Evolutionary conservation across 2,113 vertebrate genomes (phyloP).

Genomic region (Pluvianellus socialis): DNA sequence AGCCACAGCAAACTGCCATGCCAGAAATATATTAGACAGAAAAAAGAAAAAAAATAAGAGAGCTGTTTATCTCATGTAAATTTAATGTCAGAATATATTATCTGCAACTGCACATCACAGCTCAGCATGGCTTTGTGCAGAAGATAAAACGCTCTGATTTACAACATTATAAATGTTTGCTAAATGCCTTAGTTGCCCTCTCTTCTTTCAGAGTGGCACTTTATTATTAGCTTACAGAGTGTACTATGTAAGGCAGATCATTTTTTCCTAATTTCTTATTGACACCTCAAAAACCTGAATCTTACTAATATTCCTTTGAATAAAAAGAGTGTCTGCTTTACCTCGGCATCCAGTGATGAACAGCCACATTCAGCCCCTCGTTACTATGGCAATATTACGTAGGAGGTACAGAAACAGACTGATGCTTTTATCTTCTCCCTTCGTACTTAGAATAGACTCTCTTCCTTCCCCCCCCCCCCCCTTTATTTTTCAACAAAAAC

Average conservation of each 20-base stretch:
- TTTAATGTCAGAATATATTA: slow-evolving; percentile 42
- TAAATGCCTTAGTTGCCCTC: slow-evolving; percentile 10
- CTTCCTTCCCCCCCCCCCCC: neutral
- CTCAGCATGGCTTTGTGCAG: slow-evolving; percentile 6
- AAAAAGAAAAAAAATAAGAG: neutral
- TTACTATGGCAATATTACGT: slow-evolving; percentile 76
- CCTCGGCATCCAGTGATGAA: slow-evolving; percentile 41
- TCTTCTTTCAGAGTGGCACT: neutral
- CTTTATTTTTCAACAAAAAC: slow-evolving; percentile 39
- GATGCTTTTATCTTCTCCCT: slow-evolving; percentile 40
- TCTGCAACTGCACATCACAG: slow-evolving; percentile 33
- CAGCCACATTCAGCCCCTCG: slow-evolving; percentile 61
- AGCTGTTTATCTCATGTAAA: neutral
- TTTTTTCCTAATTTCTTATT: neutral
- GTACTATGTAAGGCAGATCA: neutral
- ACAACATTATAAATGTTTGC: slow-evolving; percentile 21
- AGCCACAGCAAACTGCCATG: neutral
- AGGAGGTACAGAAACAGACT: slow-evolving; percentile 35
- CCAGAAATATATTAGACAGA: neutral
- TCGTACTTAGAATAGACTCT: slow-evolving; percentile 6
- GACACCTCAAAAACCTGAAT: neutral
- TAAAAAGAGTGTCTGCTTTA: neutral
- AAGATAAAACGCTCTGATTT: neutral
- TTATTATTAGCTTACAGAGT: neutral
- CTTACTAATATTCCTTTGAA: slow-evolving; percentile 39